A percentile compares a stretch with the other conserved stretches of the same genome.
phyloP scores from a whole-genome alignment of 2,888 invertebrate genomes.

The Papilio protenor region DNA sequence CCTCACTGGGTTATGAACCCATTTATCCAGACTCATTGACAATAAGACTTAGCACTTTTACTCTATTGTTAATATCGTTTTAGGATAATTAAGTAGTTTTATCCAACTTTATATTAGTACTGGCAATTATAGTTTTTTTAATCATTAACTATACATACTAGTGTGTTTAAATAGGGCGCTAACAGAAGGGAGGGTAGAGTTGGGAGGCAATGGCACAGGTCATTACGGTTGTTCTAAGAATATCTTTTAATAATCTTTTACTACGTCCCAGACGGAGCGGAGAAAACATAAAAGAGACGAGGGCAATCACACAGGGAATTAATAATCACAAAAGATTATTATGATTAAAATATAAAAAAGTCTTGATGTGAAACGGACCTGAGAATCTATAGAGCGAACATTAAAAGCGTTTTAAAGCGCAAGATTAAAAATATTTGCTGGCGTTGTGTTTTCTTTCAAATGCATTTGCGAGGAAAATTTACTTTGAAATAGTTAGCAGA shows the following conservation, averaged over 20 bases:
- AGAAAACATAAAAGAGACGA: neutral
- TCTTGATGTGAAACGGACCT: conserved; percentile 11
- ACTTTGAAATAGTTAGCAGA: conserved; percentile 28
- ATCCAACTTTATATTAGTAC: neutral
- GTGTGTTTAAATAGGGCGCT: neutral
- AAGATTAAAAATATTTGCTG: conserved; percentile 40
- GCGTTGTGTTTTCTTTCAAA: conserved; percentile 32
- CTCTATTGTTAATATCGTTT: conserved; percentile 21
- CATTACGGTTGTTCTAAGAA: neutral
- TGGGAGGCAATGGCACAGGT: neutral
- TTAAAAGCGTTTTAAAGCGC: conserved; percentile 30
- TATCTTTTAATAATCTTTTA: conserved; percentile 10
- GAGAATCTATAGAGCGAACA: conserved; percentile 20
- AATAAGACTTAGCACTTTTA: conserved; percentile 25
- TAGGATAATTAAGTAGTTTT: neutral
- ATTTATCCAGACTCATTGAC: conserved; percentile 54
- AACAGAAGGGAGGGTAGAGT: neutral
- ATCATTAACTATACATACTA: neutral
- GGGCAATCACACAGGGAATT: conserved; percentile 21
- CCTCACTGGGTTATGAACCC: conserved; percentile 53
- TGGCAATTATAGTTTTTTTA: neutral
- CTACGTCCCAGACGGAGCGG: neutral
- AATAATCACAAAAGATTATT: conserved; percentile 20
- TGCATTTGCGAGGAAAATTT: conserved; percentile 31
- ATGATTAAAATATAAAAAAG: conserved; percentile 21